Conservation (phyloP, 2,888 invertebrate species). For the Drosophila glabriapex region DNA sequence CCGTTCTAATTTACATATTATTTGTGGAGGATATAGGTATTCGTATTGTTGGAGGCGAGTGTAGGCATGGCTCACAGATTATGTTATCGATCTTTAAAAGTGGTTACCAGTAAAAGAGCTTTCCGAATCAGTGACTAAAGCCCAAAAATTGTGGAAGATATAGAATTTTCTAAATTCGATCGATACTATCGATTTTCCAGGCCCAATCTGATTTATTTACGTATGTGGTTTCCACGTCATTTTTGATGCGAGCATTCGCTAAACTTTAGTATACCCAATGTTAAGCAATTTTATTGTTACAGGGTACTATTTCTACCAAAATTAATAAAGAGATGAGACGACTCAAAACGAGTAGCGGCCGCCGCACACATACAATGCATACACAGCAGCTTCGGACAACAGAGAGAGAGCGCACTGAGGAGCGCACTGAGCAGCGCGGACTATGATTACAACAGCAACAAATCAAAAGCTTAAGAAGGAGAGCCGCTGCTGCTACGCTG, state of each 20-base stretch:
- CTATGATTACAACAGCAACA: constrained; percentile 56
- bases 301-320: constrained; percentile 4
- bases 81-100: background rate
- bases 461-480: constrained; percentile 54
- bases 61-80: background rate
- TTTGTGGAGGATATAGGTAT: background rate
- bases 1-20: background rate
- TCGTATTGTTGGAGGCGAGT: background rate
- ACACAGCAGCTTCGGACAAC: constrained; percentile 31
- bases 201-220: too few relatives aligned
- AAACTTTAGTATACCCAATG: background rate
- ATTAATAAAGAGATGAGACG: constrained; percentile 53
- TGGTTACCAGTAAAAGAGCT: background rate
- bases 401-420: constrained; percentile 37
- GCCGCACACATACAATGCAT: constrained; percentile 41
- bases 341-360: constrained; percentile 56
- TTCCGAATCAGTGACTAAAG: background rate
- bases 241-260: background rate
- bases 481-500: constrained; percentile 13
- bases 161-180: background rate
- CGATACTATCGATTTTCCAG: background rate
- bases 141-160: background rate
- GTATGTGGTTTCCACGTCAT: background rate
- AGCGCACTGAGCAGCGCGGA: constrained; percentile 30
- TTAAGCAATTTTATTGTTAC: background rate